Evolutionary conservation across 2,797 vertebrate species (phyloP).

Genomic region (Cossypha heuglini): DNA sequence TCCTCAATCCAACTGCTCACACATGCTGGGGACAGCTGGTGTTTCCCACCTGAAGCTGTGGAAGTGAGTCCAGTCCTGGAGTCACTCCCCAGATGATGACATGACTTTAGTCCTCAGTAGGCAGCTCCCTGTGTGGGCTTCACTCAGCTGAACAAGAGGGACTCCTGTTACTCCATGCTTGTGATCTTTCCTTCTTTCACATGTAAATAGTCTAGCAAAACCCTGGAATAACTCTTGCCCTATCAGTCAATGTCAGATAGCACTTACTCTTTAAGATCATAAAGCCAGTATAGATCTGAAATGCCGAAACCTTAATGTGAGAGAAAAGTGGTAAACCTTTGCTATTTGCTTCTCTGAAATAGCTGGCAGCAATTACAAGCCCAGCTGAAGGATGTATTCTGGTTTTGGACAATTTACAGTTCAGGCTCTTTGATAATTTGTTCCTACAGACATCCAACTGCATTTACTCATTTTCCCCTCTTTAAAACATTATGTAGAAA

Average conservation of each 20-base stretch:
- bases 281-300: neutral
- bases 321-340: conserved; percentile 1
- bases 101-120: neutral
- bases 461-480: neutral
- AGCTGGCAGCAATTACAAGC: neutral
- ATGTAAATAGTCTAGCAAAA: neutral
- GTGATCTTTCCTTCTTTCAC: neutral
- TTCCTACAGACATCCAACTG: neutral
- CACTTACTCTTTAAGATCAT: neutral
- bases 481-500: neutral
- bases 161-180: neutral
- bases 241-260: neutral
- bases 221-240: neutral
- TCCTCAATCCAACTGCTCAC: neutral
- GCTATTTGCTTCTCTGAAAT: neutral
- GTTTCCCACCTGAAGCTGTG: neutral
- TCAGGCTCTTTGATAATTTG: neutral
- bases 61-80: neutral
- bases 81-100: neutral
- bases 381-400: neutral
- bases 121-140: neutral
- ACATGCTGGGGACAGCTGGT: neutral
- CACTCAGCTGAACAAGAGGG: neutral
- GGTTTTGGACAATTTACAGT: neutral
- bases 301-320: neutral